These are phyloP conservation scores for Drosophila pseudotakahashii DNA, from an alignment of 2,888 invertebrate genomes.

Conservation along the genomic window DNA sequence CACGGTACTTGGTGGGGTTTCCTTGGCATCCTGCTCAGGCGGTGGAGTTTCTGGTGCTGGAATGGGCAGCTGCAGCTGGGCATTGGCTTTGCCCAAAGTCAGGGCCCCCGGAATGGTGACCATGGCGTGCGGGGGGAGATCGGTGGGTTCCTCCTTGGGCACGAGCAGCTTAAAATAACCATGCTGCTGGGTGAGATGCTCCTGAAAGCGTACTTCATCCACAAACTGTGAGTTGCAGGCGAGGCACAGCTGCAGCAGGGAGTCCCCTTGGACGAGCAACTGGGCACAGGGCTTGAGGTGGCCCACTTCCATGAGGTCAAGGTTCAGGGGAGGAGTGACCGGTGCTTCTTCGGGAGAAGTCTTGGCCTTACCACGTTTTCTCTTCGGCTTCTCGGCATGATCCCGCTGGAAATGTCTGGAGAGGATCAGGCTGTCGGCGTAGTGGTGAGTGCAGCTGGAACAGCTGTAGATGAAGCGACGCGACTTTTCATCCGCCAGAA, in stretches of 20 bases:
- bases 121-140: constrained; percentile 50
- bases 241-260: constrained; percentile 70
- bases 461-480: constrained; percentile 36
- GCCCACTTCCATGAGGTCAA: constrained; percentile 28
- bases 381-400: constrained; percentile 25
- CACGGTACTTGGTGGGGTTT: background rate
- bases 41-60: constrained; percentile 71
- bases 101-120: constrained; percentile 53
- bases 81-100: constrained; percentile 8
- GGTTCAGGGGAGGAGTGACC: constrained; percentile 17
- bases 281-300: constrained; percentile 78
- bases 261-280: constrained; percentile 68
- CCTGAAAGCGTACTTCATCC: constrained; percentile 67
- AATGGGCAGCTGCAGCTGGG: constrained; percentile 51
- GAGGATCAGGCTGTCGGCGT: constrained; percentile 28
- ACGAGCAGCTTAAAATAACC: constrained; percentile 63
- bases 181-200: constrained; percentile 76
- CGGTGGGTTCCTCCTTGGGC: constrained; percentile 54
- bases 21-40: constrained; percentile 61
- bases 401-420: constrained; percentile 32
- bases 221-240: constrained; percentile 73
- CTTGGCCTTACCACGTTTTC: constrained; percentile 48
- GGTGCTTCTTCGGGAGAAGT: background rate
- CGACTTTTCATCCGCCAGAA: constrained; percentile 35
- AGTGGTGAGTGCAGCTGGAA: constrained; percentile 25